These are phyloP conservation scores for Sisyra terminalis DNA, from an alignment of 2,888 invertebrate genomes.

Conservation along the genomic window DNA sequence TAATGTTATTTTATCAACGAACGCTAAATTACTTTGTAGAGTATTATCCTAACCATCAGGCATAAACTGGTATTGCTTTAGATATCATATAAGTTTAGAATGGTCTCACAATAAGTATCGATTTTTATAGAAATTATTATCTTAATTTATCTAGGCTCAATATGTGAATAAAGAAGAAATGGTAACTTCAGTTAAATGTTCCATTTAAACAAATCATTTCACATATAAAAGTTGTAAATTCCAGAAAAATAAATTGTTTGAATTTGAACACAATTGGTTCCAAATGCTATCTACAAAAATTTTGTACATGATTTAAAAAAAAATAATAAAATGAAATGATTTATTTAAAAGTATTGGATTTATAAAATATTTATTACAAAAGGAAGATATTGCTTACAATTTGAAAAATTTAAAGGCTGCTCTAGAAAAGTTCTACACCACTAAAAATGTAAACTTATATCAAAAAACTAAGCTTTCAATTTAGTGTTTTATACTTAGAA, in stretches of 20 bases:
- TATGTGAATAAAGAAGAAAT: not conserved
- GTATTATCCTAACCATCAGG: slow-evolving; percentile 23
- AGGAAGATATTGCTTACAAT: slow-evolving; percentile 1
- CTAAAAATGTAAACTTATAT: slow-evolving; percentile 3
- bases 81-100: slow-evolving; percentile 19
- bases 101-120: slow-evolving; percentile 14
- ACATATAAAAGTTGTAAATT: not conserved
- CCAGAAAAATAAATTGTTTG: not conserved
- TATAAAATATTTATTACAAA: not conserved
- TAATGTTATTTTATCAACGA: no score
- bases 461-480: no score
- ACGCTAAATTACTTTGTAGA: slow-evolving; percentile 12
- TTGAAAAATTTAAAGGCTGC: not conserved
- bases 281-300: not conserved
- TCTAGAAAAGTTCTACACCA: not conserved
- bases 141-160: not conserved
- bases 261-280: not conserved
- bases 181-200: not conserved
- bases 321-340: not conserved
- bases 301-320: not conserved
- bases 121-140: not conserved
- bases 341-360: not conserved
- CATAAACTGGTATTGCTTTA: slow-evolving; percentile 26
- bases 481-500: slow-evolving; percentile 2
- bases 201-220: not conserved